Evolutionary conservation across 2,888 invertebrate species (phyloP).

Genomic region (Ditula angustiorana): DNA sequence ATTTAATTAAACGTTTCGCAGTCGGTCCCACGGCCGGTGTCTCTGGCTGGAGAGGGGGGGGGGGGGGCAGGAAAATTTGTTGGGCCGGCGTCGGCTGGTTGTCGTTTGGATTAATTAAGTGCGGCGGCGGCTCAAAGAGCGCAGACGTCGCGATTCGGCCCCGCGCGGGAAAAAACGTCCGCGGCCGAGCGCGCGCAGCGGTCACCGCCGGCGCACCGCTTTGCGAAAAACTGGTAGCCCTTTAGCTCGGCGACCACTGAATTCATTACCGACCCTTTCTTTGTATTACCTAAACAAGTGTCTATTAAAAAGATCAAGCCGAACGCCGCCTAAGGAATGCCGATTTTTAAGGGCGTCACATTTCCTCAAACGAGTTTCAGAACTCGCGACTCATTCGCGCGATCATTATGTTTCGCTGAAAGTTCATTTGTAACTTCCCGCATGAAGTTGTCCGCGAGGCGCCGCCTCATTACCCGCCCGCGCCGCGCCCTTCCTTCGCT

Average conservation of each 20-base stretch:
- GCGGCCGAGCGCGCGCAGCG: constrained; percentile 38
- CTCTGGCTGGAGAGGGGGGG: constrained; percentile 44
- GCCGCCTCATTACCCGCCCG: background rate
- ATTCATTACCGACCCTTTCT: constrained; percentile 39
- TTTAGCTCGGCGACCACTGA: constrained; percentile 33
- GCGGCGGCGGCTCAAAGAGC: constrained; percentile 52
- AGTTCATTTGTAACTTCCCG: constrained; percentile 34
- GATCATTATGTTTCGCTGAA: constrained; percentile 36
- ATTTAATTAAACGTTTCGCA: constrained; percentile 78
- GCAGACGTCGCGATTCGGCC: constrained; percentile 32
- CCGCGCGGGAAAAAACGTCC: constrained; percentile 51
- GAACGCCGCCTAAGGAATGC: constrained; percentile 25
- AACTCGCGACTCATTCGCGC: constrained; percentile 20
- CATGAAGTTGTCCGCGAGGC: constrained; percentile 28
- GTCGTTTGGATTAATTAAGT: constrained; percentile 73
- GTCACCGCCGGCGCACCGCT: constrained; percentile 40
- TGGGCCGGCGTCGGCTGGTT: constrained; percentile 57
- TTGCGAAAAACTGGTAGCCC: constrained; percentile 41
- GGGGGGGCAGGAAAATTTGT: constrained; percentile 70
- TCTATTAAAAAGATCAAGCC: constrained; percentile 38
- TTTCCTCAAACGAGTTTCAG: constrained; percentile 1
- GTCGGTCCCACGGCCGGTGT: constrained; percentile 47
- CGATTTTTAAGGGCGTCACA: constrained; percentile 16
- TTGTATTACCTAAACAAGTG: constrained; percentile 35
- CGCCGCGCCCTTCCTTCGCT: background rate